Evolutionary conservation across 2,113 vertebrate species (phyloP).

Genomic region (Spea bombifrons): DNA sequence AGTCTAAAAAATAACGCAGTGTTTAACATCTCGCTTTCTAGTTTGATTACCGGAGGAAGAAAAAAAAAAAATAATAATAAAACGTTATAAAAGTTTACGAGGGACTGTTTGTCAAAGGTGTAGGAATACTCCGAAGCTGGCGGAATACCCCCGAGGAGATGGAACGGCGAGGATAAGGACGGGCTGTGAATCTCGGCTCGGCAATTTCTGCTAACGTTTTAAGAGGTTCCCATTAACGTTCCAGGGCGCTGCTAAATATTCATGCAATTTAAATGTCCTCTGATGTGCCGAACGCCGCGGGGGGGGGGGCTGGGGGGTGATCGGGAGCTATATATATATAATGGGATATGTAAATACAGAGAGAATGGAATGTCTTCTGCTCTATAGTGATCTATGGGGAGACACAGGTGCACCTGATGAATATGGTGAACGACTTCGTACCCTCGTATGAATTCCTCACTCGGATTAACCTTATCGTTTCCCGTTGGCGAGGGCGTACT

Average conservation of each 20-base stretch:
- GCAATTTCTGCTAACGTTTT: conserved; percentile 35
- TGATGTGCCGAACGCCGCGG: conserved; percentile 16
- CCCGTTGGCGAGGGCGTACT: no score
- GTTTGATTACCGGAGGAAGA: neutral
- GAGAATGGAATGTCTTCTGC: neutral
- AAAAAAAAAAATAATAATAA: neutral
- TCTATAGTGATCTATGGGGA: neutral
- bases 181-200: conserved; percentile 18
- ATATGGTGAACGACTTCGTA: neutral
- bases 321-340: conserved; percentile 24
- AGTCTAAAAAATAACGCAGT: conserved; percentile 1
- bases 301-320: conserved; percentile 5
- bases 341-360: conserved; percentile 38
- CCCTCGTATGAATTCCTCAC: neutral
- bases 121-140: neutral
- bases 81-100: conserved; percentile 23
- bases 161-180: conserved; percentile 30
- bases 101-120: conserved; percentile 22
- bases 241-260: conserved; percentile 47
- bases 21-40: conserved; percentile 18
- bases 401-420: conserved; percentile 15
- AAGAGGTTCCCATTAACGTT: conserved; percentile 47
- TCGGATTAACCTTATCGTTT: neutral
- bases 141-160: conserved; percentile 2
- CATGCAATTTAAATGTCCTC: conserved; percentile 45